phyloP scores from a whole-genome alignment of 2,113 vertebrate species.

The Climacteris rufus region DNA sequence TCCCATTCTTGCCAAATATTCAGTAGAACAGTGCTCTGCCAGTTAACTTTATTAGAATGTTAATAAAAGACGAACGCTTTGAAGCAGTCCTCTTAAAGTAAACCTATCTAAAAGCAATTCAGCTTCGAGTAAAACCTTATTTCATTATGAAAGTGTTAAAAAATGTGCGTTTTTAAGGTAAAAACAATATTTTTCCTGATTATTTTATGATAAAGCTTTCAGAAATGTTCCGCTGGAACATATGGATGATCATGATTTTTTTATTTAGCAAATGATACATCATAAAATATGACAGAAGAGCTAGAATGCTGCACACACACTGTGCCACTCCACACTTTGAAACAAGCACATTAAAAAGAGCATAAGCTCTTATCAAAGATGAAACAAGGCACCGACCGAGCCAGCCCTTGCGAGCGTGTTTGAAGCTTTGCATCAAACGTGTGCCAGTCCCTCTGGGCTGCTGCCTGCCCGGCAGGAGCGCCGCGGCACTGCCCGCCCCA shows the following conservation, averaged over 20 bases:
- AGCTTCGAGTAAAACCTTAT: accelerated
- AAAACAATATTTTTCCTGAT: not conserved
- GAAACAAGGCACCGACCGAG: not conserved
- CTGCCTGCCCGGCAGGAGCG: not conserved
- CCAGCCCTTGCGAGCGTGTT: not conserved
- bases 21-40: not conserved
- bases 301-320: not conserved
- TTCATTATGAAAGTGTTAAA: not conserved
- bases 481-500: not conserved
- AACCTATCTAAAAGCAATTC: not conserved
- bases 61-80: not conserved
- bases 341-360: not conserved
- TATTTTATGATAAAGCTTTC: not conserved
- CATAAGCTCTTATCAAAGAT: not conserved
- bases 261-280: not conserved
- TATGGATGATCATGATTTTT: not conserved
- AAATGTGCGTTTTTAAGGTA: not conserved
- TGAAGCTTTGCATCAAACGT: not conserved
- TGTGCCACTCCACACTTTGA: not conserved
- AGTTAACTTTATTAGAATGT: not conserved
- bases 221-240: not conserved
- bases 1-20: not conserved
- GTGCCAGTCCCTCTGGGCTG: not conserved
- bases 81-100: not conserved
- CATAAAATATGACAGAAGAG: not conserved